phyloP scores from a whole-genome alignment of 1,140 invertebrate genomes.

The Octopus sinensis region DNA sequence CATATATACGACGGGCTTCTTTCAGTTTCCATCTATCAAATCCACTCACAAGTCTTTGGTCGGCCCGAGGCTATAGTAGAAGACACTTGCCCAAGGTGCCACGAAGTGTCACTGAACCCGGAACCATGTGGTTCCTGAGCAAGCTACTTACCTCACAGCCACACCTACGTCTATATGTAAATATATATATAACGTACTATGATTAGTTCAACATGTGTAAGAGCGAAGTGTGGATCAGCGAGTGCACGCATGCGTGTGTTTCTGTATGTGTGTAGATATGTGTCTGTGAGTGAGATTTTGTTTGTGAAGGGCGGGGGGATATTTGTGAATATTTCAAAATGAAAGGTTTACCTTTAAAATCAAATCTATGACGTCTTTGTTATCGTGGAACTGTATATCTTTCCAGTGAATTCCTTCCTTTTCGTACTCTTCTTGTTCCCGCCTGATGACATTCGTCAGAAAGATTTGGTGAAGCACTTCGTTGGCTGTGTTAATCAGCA shows the following conservation, averaged over 20 bases:
- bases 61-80: no score
- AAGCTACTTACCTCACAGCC: no score
- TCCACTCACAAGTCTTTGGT: no score
- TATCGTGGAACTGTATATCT: conserved; percentile 72
- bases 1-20: no score
- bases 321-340: neutral
- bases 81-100: no score
- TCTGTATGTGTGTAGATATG: no score
- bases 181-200: no score
- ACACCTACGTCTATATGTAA: no score
- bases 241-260: neutral
- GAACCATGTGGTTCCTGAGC: no score
- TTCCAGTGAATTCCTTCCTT: conserved; percentile 68
- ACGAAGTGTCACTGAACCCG: no score
- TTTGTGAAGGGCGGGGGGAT: no score
- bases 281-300: neutral
- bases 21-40: no score
- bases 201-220: neutral
- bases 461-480: conserved; percentile 73
- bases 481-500: conserved; percentile 41
- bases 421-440: conserved; percentile 74
- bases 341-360: conserved; percentile 27
- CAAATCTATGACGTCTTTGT: conserved; percentile 56
- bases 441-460: conserved; percentile 75
- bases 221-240: neutral